Percentiles rank a stretch among this genome's conserved stretches.
Conservation (phyloP, 2,888 invertebrate species). For the Cyrtodaria siliqua region DNA sequence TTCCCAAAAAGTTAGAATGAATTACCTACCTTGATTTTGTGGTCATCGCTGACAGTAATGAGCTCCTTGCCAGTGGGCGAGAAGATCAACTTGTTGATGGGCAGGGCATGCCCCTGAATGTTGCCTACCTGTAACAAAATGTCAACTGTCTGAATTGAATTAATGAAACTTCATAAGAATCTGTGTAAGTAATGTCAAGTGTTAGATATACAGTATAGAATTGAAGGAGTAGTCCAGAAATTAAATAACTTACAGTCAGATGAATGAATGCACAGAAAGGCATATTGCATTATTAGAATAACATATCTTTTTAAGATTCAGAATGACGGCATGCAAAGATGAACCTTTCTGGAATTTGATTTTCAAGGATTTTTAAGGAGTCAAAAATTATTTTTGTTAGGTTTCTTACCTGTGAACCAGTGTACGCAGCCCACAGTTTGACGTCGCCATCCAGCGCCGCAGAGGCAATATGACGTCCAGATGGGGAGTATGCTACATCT, state of each 20-base stretch:
- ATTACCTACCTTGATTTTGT: slow-evolving; percentile 83
- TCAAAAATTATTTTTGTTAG: too few species aligned
- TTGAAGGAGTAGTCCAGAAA: too few species aligned
- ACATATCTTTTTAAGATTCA: background rate
- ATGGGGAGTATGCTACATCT: slow-evolving; percentile 83
- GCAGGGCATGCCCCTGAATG: slow-evolving; percentile 81
- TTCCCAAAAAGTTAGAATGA: too few species aligned
- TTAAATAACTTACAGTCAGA: too few species aligned
- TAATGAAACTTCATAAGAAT: too few species aligned
- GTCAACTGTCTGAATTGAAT: too few species aligned
- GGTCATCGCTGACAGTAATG: slow-evolving; percentile 84
- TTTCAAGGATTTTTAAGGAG: too few species aligned
- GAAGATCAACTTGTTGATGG: slow-evolving; percentile 83
- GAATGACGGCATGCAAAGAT: too few species aligned
- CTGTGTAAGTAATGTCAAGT: too few species aligned
- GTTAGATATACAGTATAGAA: too few species aligned
- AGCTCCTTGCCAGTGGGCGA: slow-evolving; percentile 82
- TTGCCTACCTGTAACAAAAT: slow-evolving; percentile 78
- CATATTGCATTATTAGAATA: background rate
- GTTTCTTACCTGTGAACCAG: slow-evolving; percentile 81
- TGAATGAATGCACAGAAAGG: too few species aligned
- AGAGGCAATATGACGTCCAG: slow-evolving; percentile 84
- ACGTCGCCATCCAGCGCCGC: slow-evolving; percentile 85
- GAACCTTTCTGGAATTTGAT: too few species aligned
- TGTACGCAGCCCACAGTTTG: slow-evolving; percentile 84